Base-by-base conservation (phyloP, 2,113 vertebrate genomes). In the Gulo gulo region DNA sequence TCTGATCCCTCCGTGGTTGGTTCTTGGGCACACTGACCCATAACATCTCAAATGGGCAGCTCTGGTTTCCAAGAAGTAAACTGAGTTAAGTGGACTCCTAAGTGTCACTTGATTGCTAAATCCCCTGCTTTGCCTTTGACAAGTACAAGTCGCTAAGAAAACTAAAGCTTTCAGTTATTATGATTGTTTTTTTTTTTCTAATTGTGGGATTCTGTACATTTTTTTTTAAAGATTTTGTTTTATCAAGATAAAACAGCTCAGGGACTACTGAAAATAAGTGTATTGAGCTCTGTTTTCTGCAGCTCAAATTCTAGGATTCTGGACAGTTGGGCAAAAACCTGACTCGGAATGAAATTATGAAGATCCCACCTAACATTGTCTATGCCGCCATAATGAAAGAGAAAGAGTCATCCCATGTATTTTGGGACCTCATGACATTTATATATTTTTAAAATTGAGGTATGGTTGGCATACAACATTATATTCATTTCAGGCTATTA, bases 41-140 rank as follows among this genome's bases (percentile, higher is more conserved):
- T 96, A 93, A 95, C 84, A 94, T 97, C 98, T 81, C 85, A 96
- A 98, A 86, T 1, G 93, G 47, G 50, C 47, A 61, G 29, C 42
- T 21, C 79, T 91, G 6, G 39, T 95, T 96, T 14, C 87, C 26
- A 92, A 76, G 78, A 93, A 96, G 69, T 52, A 95, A 73, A 89
- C 34, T 96, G 45, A 57, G 24, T 42, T 42, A 81, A 45, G 39
- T 59, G 89, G 67, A 63, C 79, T 76, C 79, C 79, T 88, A 97
- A 94, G 96, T 79, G 1, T 94, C 90, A 80, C 2, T 21, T 81
- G 76, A 97, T 94, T 74, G 93, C 31, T 61, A n/a, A 96, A 87
- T 24, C 4, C 23, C 94, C 97, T 91, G 7, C 88, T 31, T 73
- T 96, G 73, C 14, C 73, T 71, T 91, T 91, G 42, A 29, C n/a